A percentile compares a stretch with the other conserved stretches of the same genome.
Conservation (phyloP, 92 coral and sea anemone species). For the Diadumene lineata region DNA sequence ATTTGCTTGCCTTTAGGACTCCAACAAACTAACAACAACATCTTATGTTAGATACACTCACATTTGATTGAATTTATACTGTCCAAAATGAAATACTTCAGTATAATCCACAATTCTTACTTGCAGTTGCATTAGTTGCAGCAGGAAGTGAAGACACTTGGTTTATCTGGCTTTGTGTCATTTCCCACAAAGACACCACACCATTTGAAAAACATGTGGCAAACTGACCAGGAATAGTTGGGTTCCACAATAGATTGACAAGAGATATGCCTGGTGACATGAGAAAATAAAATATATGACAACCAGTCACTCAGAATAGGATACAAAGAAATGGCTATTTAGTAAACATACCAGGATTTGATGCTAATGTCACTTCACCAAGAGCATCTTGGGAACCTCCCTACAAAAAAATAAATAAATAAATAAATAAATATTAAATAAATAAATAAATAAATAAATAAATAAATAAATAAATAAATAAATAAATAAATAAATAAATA, state of each 20-base stretch:
- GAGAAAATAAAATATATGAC: background rate
- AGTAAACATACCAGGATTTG: constrained; percentile 31
- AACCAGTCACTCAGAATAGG: background rate
- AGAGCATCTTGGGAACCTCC: constrained; percentile 36
- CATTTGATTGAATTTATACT: background rate
- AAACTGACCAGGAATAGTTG: constrained; percentile 49
- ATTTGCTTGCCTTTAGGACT: constrained; percentile 98
- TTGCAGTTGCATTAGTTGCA: constrained; percentile 50
- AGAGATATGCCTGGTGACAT: constrained; percentile 54
- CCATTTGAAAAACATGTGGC: constrained; percentile 87
- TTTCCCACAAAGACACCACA: constrained; percentile 56
- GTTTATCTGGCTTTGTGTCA: constrained; percentile 55
- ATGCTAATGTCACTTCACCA: constrained; percentile 38
- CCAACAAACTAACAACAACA: constrained; percentile 76
- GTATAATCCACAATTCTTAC: constrained; percentile 29
- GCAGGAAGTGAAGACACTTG: constrained; percentile 48
- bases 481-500: too few species aligned
- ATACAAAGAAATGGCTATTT: background rate
- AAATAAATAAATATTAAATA: too few species aligned
- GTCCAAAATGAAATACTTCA: background rate
- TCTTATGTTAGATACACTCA: background rate
- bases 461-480: too few species aligned
- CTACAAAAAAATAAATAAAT: constrained; percentile 13
- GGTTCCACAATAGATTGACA: constrained; percentile 77
- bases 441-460: too few species aligned